These are phyloP conservation scores for Apotomis turbidana DNA, from an alignment of 2,888 invertebrate genomes.

Conservation along the genomic window DNA sequence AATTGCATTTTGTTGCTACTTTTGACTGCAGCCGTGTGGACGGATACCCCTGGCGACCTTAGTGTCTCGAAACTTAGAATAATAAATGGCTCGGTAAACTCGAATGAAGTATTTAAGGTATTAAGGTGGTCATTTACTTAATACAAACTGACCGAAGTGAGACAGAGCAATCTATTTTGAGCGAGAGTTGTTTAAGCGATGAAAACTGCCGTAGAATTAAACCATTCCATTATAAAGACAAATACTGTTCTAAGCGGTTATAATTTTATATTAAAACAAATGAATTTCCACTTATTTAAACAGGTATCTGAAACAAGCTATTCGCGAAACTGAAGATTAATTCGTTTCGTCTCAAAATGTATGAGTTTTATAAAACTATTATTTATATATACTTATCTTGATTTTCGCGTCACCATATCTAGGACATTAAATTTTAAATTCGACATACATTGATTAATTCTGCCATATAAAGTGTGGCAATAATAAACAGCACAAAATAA, in stretches of 20 bases:
- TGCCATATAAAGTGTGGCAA: too few species aligned
- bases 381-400: too few species aligned
- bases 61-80: constrained; percentile 12
- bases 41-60: constrained; percentile 15
- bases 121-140: constrained; percentile 17
- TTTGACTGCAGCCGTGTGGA: constrained; percentile 26
- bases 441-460: too few species aligned
- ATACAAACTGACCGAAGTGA: constrained; percentile 24
- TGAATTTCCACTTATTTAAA: too few species aligned
- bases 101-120: constrained; percentile 18
- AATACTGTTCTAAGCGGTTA: background rate
- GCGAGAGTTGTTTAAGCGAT: background rate
- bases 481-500: too few species aligned
- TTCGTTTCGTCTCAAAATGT: too few species aligned
- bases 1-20: constrained; percentile 21
- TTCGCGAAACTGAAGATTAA: too few species aligned
- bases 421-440: too few species aligned
- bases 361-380: too few species aligned
- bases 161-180: constrained; percentile 15
- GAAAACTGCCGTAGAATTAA: background rate
- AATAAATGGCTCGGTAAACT: constrained; percentile 31
- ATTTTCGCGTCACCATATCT: too few species aligned
- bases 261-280: too few species aligned
- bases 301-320: too few species aligned
- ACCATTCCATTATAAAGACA: background rate